Conservation (phyloP, 2,113 vertebrate species). For the Ovis canadensis region DNA sequence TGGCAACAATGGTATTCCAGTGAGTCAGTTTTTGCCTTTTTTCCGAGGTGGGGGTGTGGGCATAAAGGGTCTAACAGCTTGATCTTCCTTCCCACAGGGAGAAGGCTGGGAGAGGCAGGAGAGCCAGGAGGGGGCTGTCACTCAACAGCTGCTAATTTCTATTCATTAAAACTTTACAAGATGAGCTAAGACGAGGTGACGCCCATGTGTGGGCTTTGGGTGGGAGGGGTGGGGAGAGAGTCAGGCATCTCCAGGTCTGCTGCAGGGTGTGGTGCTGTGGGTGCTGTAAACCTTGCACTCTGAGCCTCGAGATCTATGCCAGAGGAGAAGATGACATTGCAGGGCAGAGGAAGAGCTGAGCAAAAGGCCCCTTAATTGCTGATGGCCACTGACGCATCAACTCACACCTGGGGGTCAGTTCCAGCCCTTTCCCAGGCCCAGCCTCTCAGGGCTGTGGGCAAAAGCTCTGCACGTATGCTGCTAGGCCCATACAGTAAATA, state of each 20-base stretch:
- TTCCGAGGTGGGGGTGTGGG: slow-evolving; percentile 22
- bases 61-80: slow-evolving; percentile 15
- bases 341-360: background rate
- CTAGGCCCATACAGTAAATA: background rate
- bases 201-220: slow-evolving; percentile 51
- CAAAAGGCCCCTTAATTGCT: background rate
- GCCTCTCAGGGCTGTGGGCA: background rate
- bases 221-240: background rate
- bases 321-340: background rate
- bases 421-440: background rate
- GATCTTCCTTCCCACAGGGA: background rate
- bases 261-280: background rate
- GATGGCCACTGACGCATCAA: background rate
- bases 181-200: slow-evolving; percentile 19
- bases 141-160: slow-evolving; percentile 63
- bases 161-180: slow-evolving; percentile 58
- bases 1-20: slow-evolving; percentile 48
- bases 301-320: background rate
- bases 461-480: background rate
- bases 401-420: background rate
- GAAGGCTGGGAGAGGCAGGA: slow-evolving; percentile 40
- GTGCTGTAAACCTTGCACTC: background rate
- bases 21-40: slow-evolving; percentile 62
- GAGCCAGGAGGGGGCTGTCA: slow-evolving; percentile 57
- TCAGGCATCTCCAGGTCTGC: slow-evolving; percentile 7